Evolutionary conservation across 1,140 invertebrate species (phyloP), one percentile per base, ranked within the genome.

Genomic region (Lepidurus apus): DNA sequence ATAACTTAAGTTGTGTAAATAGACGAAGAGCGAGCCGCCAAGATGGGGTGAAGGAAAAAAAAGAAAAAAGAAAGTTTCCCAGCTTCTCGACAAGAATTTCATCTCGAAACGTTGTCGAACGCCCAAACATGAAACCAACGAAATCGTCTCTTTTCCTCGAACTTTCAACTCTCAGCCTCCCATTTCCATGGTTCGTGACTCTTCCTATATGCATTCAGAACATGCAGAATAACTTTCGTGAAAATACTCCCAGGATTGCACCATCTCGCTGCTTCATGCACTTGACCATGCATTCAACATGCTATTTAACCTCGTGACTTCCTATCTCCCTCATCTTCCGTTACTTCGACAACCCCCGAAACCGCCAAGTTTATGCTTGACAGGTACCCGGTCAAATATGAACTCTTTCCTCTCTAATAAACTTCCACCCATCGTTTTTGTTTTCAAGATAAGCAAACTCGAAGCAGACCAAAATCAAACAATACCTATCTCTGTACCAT

Each of bases 241-340:
- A 65, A 13, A 21, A 21, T 17, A 21, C 0, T 65, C 53, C 4
- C 53, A 7, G 53, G 21, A 65, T 65, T 65, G 9, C 53, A n/a
- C 17, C 53, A 65, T 21, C 53, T 65, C 21, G 53, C 53, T 65
- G 4, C 17, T 11, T 13, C 53, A 65, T 65, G 53, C 53, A 9
- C 17, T 65, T 65, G 53, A 65, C 53, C 53, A 21, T n/a, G 53
- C 53, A 65, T 65, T 21, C 21, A 7, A 65, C 8, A 65, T 7
- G 53, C 53, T 65, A 13, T 65, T 65, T 65, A 65, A 65, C 53
- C 53, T 65, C 53, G 53, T 65, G 53, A 65, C 53, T 65, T 65
- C 13, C 53, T 17, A 65, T 21, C 17, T 65, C 53, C 21, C 53
- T 47, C 45, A 47, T 47, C 45, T 47, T 5, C 45, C 53, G 6